phyloP scores from a whole-genome alignment of 1,140 invertebrate genomes.

The Drosophila nebulosa region DNA sequence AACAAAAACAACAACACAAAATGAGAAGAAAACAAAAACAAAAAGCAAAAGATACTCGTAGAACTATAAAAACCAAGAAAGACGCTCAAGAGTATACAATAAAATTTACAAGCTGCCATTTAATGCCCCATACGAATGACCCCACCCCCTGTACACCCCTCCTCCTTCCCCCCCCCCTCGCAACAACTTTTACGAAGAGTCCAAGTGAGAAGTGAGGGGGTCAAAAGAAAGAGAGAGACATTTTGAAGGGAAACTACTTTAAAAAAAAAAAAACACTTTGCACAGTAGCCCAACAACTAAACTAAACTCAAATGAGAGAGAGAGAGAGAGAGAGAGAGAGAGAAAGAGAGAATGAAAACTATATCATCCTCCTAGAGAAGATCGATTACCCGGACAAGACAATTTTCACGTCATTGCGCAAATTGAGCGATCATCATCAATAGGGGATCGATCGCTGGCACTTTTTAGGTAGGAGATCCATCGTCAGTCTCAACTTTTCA shows the following conservation, averaged over 20 bases:
- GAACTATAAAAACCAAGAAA: slow-evolving; percentile 42
- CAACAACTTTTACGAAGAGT: not conserved
- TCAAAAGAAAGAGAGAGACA: not conserved
- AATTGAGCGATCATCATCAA: slow-evolving; percentile 76
- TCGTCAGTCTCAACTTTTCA: not conserved
- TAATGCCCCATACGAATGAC: slow-evolving; percentile 9
- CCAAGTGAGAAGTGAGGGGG: not conserved
- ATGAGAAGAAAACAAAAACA: not conserved
- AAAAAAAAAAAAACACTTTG: not conserved
- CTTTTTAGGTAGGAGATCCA: slow-evolving; percentile 23
- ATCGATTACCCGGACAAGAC: slow-evolving; percentile 60
- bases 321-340: not conserved
- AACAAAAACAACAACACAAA: slow-evolving; percentile 13
- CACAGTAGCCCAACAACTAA: slow-evolving; percentile 47
- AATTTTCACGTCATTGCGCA: slow-evolving; percentile 77
- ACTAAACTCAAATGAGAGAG: not conserved
- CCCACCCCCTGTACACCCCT: not conserved
- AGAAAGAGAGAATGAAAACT: not conserved
- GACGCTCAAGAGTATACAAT: slow-evolving; percentile 74
- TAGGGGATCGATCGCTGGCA: slow-evolving; percentile 26
- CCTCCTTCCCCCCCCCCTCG: not conserved
- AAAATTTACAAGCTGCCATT: slow-evolving; percentile 70
- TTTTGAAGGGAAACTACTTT: slow-evolving; percentile 12
- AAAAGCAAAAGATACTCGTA: slow-evolving; percentile 9
- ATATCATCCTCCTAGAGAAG: slow-evolving; percentile 42